These are phyloP conservation scores for Acheta domesticus DNA, from an alignment of 2,888 invertebrate genomes.

Conservation along the genomic window DNA sequence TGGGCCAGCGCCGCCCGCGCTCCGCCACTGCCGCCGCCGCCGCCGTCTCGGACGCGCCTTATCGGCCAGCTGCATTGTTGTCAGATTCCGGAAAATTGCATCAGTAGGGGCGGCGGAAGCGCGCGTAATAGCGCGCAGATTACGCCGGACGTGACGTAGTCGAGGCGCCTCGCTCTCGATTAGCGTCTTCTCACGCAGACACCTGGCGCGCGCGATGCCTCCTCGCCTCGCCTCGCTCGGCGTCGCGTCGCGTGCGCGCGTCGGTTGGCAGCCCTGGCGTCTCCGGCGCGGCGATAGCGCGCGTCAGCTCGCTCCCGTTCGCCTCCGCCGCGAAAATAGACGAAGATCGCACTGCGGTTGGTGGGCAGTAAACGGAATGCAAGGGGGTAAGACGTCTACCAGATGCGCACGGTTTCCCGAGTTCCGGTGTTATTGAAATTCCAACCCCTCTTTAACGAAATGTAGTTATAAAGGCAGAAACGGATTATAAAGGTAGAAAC, in stretches of 20 bases:
- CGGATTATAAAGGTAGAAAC: too few species aligned
- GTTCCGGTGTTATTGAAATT: too few species aligned
- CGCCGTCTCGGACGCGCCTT: not conserved
- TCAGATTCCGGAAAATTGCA: not conserved
- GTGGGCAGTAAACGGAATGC: too few species aligned
- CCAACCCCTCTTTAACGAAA: too few species aligned
- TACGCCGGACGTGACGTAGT: slow-evolving; percentile 18
- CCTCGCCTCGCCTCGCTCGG: not conserved
- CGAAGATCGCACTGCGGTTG: too few species aligned
- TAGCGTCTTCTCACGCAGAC: slow-evolving; percentile 18
- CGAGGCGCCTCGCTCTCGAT: not conserved
- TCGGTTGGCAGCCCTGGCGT: not conserved
- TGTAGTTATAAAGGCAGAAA: too few species aligned
- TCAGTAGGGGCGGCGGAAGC: slow-evolving; percentile 18
- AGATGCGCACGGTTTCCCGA: too few species aligned
- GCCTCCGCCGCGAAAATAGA: too few species aligned
- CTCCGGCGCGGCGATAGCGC: not conserved
- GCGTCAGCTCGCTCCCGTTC: too few species aligned
- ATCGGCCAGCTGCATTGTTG: slow-evolving; percentile 9
- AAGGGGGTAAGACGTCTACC: too few species aligned
- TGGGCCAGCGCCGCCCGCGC: not conserved
- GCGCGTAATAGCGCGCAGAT: slow-evolving; percentile 10
- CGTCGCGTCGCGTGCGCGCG: not conserved
- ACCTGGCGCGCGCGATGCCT: not conserved
- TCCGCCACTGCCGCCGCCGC: not conserved